Percentiles rank a stretch among this genome's conserved stretches.
Evolutionary conservation across 2,888 invertebrate genomes (phyloP).

Genomic region (Pollenia amentaria): DNA sequence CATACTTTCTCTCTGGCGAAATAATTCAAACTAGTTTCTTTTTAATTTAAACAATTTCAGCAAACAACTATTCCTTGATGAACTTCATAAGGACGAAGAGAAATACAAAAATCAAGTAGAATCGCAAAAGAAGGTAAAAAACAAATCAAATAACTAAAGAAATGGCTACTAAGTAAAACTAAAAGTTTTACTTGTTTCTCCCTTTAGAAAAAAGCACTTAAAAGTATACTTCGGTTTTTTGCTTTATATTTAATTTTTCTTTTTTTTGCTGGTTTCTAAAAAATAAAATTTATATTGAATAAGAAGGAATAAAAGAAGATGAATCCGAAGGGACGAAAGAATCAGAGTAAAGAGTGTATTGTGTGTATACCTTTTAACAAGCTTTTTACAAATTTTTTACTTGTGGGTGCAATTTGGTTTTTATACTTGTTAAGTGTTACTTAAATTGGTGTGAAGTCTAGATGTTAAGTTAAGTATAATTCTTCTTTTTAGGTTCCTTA

Average conservation of each 20-base stretch:
- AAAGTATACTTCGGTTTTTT: conserved; percentile 58
- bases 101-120: conserved; percentile 25
- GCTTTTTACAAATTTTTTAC: conserved; percentile 52
- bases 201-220: conserved; percentile 52
- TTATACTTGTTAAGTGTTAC: conserved; percentile 62
- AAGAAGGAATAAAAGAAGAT: conserved; percentile 1
- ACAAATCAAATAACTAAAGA: conserved; percentile 14
- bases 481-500: background rate
- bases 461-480: conserved; percentile 29
- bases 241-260: background rate
- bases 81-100: conserved; percentile 8
- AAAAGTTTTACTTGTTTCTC: conserved; percentile 38
- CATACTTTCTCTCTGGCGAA: conserved; percentile 31
- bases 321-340: conserved; percentile 20
- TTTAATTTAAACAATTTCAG: conserved; percentile 50
- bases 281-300: conserved; percentile 4
- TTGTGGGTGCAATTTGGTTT: conserved; percentile 67
- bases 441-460: conserved; percentile 66
- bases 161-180: conserved; percentile 52
- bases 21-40: conserved; percentile 34
- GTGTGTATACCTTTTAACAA: conserved; percentile 48
- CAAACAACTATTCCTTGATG: conserved; percentile 51
- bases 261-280: background rate
- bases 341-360: conserved; percentile 16
- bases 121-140: conserved; percentile 6